Evolutionary conservation across 2,797 vertebrate genomes (phyloP), one percentile per base, ranked within the genome.

Genomic region (Remorina albescens): DNA sequence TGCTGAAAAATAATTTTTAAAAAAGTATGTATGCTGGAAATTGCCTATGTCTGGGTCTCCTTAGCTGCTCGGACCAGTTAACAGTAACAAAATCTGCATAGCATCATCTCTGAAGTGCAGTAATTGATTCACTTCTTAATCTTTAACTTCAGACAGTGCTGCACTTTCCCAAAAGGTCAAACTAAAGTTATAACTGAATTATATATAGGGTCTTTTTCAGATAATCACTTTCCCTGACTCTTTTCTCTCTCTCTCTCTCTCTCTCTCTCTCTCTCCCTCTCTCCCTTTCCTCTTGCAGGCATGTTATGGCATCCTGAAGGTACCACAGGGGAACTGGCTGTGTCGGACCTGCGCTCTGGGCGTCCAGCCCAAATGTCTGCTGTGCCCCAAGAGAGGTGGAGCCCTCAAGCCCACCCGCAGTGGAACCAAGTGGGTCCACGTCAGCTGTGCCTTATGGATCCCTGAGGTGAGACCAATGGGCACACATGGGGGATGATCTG

Each of bases 361-460:
- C 0, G 97, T 98, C 3, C 97, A 98, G 92, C 96, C 97, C 39
- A 98, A 97, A 91, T 99, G 97, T 94, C 94, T 98, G 77, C 96
- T 98, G 71, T 98, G 97, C 86, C 97, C 97, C 68, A 97, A 97
- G 92, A 95, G 97, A 86, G 97, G 97, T 10, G 97, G 97, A 67
- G 97, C 97, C 26, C 94, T 99, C 85, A 99, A 99, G 81, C 97
- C 97, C 82, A 99, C 97, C 59, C 95, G 97, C 69, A 98, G 97
- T 79, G 97, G 97, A 89, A 98, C 97, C 8, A 98, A 98, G 87
- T 99, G 97, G 97, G 96, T 98, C 93, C 97, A 99, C 44, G 97
- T 99, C 92, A 99, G 97, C 95, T 99, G 97, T 93, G 97, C 97
- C 94, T 97, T 99, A 95, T 99, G 97, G 97, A 98, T 98, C 91